Percentiles rank a stretch among this genome's conserved stretches.
phyloP scores from a whole-genome alignment of 2,113 vertebrate genomes.

The Colaptes auratus region DNA sequence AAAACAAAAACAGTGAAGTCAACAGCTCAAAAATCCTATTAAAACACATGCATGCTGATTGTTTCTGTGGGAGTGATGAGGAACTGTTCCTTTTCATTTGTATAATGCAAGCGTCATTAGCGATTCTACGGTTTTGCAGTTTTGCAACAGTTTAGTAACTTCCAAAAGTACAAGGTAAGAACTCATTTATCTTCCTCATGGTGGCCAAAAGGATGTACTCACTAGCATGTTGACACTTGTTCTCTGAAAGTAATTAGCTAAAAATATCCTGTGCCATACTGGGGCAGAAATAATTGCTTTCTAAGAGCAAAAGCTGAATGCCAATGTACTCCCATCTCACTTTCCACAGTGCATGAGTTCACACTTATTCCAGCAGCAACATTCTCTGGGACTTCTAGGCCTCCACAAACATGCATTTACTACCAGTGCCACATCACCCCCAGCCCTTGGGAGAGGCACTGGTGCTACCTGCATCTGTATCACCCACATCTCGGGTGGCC shows the following conservation, averaged over 20 bases:
- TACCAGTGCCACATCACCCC: background rate
- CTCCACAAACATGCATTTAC: fast-evolving
- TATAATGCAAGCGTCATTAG: background rate
- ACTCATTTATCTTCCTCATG: background rate
- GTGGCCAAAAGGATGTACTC: background rate
- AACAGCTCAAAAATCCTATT: background rate
- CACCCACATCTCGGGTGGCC: fast-evolving
- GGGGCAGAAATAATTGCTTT: background rate
- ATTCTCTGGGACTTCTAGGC: background rate
- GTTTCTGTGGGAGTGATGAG: background rate
- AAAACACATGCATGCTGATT: background rate
- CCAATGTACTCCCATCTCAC: background rate
- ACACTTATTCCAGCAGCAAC: background rate
- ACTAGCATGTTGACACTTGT: background rate
- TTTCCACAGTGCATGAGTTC: fast-evolving
- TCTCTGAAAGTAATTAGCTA: background rate
- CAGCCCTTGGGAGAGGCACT: background rate
- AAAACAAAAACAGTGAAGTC: background rate
- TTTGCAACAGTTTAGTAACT: background rate
- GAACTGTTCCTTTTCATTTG: background rate
- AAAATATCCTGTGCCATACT: background rate
- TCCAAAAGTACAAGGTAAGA: background rate
- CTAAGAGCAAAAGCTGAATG: background rate
- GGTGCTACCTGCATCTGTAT: background rate
- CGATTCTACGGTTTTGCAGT: background rate